phyloP scores from a whole-genome alignment of 2,888 invertebrate genomes.

The Platycnemis pennipes region DNA sequence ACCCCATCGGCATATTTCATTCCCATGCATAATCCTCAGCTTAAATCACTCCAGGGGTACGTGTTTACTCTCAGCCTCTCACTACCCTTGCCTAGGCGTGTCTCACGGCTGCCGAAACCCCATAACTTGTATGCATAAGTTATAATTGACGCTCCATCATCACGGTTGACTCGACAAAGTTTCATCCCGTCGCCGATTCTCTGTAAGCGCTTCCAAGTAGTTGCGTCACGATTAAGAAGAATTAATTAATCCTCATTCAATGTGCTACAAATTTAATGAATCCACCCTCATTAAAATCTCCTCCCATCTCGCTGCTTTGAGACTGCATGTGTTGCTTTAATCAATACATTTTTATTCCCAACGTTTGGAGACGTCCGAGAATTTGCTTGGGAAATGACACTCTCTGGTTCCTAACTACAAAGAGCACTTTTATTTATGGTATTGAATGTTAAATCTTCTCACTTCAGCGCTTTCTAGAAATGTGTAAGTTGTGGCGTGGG shows the following conservation, averaged over 20 bases:
- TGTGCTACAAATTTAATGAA: background rate
- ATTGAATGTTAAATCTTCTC: background rate
- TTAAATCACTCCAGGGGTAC: background rate
- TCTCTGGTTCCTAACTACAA: background rate
- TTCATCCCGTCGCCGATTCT: background rate
- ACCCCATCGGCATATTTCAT: background rate
- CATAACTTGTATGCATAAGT: slow-evolving; percentile 16
- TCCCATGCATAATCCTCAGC: background rate
- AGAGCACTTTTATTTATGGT: background rate
- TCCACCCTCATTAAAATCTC: background rate
- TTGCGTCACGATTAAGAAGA: slow-evolving; percentile 4
- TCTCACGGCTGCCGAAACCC: background rate
- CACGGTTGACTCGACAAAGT: background rate
- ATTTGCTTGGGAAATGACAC: background rate
- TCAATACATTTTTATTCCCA: background rate
- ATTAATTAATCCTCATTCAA: background rate
- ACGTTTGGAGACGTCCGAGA: background rate
- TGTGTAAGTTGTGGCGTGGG: no score
- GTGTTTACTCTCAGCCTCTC: background rate
- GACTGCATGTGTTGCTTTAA: background rate
- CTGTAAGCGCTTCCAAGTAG: background rate
- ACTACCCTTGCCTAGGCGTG: background rate
- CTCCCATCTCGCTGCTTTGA: background rate
- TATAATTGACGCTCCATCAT: slow-evolving; percentile 19
- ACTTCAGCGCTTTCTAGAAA: background rate